Evolutionary conservation across 1,140 invertebrate genomes (phyloP), one percentile per base, ranked within the genome.

Genomic region (Drosophila micromelanica): DNA sequence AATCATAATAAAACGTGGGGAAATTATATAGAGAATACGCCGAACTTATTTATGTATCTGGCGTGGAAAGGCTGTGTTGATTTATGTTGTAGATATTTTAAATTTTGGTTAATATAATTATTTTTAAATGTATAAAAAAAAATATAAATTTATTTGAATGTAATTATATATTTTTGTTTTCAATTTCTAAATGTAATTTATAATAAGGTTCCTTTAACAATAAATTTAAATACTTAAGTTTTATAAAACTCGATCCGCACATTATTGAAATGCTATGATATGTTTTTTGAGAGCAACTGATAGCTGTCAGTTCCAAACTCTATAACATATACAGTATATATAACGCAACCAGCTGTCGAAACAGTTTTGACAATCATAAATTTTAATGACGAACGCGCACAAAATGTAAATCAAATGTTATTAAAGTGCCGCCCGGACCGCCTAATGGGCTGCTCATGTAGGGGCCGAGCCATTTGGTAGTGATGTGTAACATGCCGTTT

Each of bases 361-460:
- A 48, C 42, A 60, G n/a, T 64, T 51, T 56, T 56, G 51, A 71
- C 70, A 75, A 81, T 68, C 80, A 77, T 80, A 85, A 75, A 78
- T 75, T 86, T 87, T 78, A 86, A 86, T 86, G 78, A 87, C 65
- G 69, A 82, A 82, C 76, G 81, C 75, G 78, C 71, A 73, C 72
- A 82, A 87, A 87, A 86, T 87, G 81, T 73, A 82, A 87, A 87
- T 82, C 78, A 81, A 82, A 87, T 40, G 54, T 60, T 70, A 89
- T 89, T 87, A 87, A 79, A 69, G 54, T 67, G 62, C 40, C 73
- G 78, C 78, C 81, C 55, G 77, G 61, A 73, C 55, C 61, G 51
- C 40, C 77, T 86, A 80, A 86, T 86, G 69, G 78, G 64, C 59
- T 13, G 42, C 46, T 48, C 13, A n/a, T 17, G 37, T 54, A 7